Evolutionary conservation across 2,888 invertebrate genomes (phyloP).

Genomic region (Drosophila seclusa): DNA sequence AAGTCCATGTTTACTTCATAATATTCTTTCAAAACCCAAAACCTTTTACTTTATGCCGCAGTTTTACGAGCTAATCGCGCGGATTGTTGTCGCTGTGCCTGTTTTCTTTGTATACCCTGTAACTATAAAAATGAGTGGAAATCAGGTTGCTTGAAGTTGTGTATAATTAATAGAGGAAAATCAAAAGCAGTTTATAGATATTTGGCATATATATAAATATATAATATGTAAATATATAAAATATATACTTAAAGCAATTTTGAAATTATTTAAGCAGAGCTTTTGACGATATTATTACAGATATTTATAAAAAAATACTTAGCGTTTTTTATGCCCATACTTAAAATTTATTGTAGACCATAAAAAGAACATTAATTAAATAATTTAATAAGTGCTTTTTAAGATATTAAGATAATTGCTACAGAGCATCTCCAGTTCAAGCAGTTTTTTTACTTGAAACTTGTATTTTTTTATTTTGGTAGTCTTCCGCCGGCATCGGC

Average conservation of each 20-base stretch:
- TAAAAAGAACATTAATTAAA: rapidly evolving
- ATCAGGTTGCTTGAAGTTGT: neutral
- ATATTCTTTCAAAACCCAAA: conserved; percentile 42
- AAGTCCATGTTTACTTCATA: conserved; percentile 56
- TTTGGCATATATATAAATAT: too few species aligned
- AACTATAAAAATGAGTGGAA: neutral
- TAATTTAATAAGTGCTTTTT: neutral
- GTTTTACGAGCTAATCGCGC: conserved; percentile 70
- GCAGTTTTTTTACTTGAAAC: neutral
- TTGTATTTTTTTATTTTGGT: conserved; percentile 20
- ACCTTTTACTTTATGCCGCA: conserved; percentile 63
- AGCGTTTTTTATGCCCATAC: neutral
- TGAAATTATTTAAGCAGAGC: neutral
- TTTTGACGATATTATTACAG: neutral
- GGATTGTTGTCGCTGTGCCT: conserved; percentile 35
- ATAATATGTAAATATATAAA: too few species aligned
- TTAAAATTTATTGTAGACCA: neutral
- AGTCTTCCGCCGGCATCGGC: conserved; percentile 51
- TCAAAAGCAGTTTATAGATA: neutral
- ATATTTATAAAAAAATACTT: neutral
- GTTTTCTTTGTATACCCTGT: conserved; percentile 34
- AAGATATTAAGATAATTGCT: neutral
- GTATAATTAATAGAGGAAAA: neutral
- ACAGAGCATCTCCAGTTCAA: conserved; percentile 6
- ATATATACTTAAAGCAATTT: neutral